phyloP scores from a whole-genome alignment of 2,888 invertebrate genomes.

The Nomada hirtipes region DNA sequence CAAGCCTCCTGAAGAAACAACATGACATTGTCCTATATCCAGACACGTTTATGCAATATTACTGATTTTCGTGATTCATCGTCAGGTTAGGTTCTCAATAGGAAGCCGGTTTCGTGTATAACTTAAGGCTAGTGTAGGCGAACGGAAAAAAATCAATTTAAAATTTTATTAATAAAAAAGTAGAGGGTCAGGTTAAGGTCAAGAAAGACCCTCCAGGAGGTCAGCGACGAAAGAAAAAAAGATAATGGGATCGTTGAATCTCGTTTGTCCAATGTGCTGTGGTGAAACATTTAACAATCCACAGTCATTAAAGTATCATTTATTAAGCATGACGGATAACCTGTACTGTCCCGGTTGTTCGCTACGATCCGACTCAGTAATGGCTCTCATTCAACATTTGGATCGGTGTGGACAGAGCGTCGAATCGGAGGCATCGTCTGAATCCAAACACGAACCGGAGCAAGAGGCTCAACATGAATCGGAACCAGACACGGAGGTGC shows the following conservation, averaged over 20 bases:
- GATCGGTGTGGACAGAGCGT: conserved; percentile 79
- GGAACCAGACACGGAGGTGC: conserved; percentile 47
- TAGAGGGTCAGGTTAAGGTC: conserved; percentile 42
- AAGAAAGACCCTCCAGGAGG: conserved; percentile 18
- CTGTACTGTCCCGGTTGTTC: conserved; percentile 87
- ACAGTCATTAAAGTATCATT: conserved; percentile 85
- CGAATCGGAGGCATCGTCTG: conserved; percentile 45
- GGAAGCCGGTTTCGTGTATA: conserved; percentile 40
- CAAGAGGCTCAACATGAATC: conserved; percentile 42
- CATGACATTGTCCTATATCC: conserved; percentile 65
- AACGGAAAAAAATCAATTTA: conserved; percentile 12
- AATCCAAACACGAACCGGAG: conserved; percentile 45
- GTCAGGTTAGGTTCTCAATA: conserved; percentile 66
- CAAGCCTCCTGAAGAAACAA: conserved; percentile 40
- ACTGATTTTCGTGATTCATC: conserved; percentile 38
- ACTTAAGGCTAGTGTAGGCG: conserved; percentile 35
- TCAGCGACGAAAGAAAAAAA: conserved; percentile 13
- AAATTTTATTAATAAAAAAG: conserved; percentile 14
- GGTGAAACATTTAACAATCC: conserved; percentile 87
- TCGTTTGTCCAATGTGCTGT: conserved; percentile 89
- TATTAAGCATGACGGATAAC: conserved; percentile 86
- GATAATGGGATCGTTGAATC: conserved; percentile 85
- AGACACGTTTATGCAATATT: conserved; percentile 46
- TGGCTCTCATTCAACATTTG: conserved; percentile 87
- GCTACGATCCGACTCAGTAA: conserved; percentile 85